Percentiles rank a stretch among this genome's conserved stretches.
phyloP scores from a whole-genome alignment of 2,888 invertebrate species.

The Orthonevra nobilis region DNA sequence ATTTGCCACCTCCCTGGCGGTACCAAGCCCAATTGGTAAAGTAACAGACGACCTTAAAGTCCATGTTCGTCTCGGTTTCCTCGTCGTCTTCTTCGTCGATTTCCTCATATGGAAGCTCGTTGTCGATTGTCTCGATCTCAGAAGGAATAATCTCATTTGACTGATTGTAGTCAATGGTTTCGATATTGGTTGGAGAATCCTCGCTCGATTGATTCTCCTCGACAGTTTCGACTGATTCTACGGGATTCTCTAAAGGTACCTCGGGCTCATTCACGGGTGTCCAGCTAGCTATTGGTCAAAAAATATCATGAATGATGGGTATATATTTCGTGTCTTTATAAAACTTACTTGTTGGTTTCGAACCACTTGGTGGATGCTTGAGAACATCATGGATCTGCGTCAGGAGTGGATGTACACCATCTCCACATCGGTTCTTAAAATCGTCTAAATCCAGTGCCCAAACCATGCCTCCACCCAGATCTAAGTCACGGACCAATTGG shows the following conservation, averaged over 20 bases:
- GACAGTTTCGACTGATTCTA: constrained; percentile 72
- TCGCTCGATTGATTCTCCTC: constrained; percentile 62
- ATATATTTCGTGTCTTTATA: too few relatives aligned
- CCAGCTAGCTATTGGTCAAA: constrained; percentile 73
- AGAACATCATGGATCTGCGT: constrained; percentile 88
- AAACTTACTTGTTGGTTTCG: constrained; percentile 75
- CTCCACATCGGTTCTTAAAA: constrained; percentile 89
- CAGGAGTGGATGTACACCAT: constrained; percentile 90
- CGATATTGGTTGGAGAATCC: constrained; percentile 73
- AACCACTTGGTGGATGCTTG: constrained; percentile 80
- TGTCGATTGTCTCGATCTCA: constrained; percentile 60
- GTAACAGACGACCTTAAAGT: constrained; percentile 92
- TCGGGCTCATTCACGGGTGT: constrained; percentile 40
- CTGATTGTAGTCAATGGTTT: constrained; percentile 66
- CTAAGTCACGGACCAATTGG: constrained; percentile 87
- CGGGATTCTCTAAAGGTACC: constrained; percentile 29
- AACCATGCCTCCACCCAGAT: constrained; percentile 93
- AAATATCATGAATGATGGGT: too few relatives aligned
- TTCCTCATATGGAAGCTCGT: constrained; percentile 70
- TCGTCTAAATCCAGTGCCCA: constrained; percentile 96
- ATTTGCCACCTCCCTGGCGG: constrained; percentile 90
- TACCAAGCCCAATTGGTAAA: constrained; percentile 98
- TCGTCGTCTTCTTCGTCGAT: background rate
- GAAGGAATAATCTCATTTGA: constrained; percentile 45
- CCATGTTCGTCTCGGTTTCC: constrained; percentile 55